Evolutionary conservation across 2,113 vertebrate species (phyloP), one percentile per base, ranked within the genome.

Genomic region (Carassius gibelio): DNA sequence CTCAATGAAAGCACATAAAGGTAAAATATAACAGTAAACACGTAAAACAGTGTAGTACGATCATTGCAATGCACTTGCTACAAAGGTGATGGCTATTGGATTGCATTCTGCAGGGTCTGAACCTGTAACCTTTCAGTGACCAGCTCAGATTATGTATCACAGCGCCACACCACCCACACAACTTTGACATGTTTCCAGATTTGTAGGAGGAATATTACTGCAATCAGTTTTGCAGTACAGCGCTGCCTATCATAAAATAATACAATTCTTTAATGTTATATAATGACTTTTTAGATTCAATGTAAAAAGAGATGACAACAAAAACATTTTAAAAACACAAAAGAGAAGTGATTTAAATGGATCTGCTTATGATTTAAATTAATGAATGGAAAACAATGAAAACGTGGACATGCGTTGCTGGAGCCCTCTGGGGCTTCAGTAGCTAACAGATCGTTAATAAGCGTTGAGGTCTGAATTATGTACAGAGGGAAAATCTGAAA

Each of bases 141-240:
- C 69, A 13, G 19, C 38, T 38, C 1, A 26, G n/a, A 48, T 75
- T 48, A 23, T 75, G 45, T 8, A 23, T 75, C 45, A 75, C 45
- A 75, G 72, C 45, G 11, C 21, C 36, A 72, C 45, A 75, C 72
- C 72, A 75, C 72, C 45, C n/a, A 75, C 72, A 75, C 72, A 15
- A 42, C 21, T 50, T 26, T 75, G n/a, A 26, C 19, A 75, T 3
- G 21, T 26, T 75, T 75, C 2, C 72, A 75, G 11, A 50, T 26
- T 50, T 75, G 72, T 75, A 50, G 13, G 72, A 48, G 42, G n/a
- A 75, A 50, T 75, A 26, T 75, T 8, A 15, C n/a, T 42, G 19
- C 21, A 23, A 62, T 61, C 59, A 61, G 59, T 61, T 42, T 21
- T 72, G 36, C 45, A 48, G 45, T 48, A 48, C 10, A 11, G 45